phyloP scores from a whole-genome alignment of 2,888 invertebrate species.

The Agrotis segetum region DNA sequence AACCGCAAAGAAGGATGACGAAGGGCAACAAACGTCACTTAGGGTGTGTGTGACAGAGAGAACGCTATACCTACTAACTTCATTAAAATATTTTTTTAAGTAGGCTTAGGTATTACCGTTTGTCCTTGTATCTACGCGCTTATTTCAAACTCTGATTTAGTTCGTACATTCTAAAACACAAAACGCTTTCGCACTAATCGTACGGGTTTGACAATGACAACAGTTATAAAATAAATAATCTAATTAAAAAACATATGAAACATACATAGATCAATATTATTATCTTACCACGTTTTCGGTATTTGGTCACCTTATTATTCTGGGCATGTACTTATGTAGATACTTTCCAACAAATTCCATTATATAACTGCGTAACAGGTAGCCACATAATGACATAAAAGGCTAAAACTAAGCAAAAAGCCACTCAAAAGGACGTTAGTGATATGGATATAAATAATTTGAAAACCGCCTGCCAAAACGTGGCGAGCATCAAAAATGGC shows the following conservation, averaged over 20 bases:
- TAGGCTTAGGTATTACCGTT: neutral
- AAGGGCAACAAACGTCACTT: too few species aligned
- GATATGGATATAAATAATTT: conserved; percentile 67
- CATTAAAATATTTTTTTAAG: too few species aligned
- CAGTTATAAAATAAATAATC: too few species aligned
- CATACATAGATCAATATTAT: conserved; percentile 9
- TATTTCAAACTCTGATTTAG: conserved; percentile 7
- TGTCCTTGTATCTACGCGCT: neutral
- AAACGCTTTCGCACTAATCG: neutral
- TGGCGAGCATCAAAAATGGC: conserved; percentile 69
- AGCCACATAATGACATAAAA: conserved; percentile 30
- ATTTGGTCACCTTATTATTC: conserved; percentile 13
- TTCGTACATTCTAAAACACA: neutral
- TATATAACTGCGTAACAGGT: conserved; percentile 38
- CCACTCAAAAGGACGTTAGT: conserved; percentile 31
- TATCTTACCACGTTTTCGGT: conserved; percentile 2
- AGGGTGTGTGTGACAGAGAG: too few species aligned
- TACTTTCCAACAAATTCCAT: conserved; percentile 28
- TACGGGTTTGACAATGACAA: conserved; percentile 17
- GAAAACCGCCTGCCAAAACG: conserved; percentile 66
- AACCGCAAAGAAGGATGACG: too few species aligned
- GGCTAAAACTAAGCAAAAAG: conserved; percentile 28
- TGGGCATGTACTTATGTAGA: neutral
- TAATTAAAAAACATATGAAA: neutral
- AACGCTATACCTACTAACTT: too few species aligned